phyloP scores from a whole-genome alignment of 2,888 invertebrate species.

The Cheilosia pagana region DNA sequence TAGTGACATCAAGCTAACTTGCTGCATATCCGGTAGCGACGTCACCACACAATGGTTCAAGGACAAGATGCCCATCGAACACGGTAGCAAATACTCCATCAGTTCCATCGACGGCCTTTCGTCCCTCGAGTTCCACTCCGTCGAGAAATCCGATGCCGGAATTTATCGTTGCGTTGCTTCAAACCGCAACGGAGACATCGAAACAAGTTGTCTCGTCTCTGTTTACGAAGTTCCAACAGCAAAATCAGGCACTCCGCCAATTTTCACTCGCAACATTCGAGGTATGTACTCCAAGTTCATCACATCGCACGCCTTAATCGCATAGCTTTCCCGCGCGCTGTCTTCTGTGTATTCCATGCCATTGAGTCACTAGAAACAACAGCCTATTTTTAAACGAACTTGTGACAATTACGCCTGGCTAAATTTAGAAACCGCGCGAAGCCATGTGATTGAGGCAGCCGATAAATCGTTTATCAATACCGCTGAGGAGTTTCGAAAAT shows the following conservation, averaged over 20 bases:
- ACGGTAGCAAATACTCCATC: constrained; percentile 78
- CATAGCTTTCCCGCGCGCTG: constrained; percentile 40
- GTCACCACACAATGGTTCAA: constrained; percentile 89
- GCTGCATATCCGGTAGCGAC: constrained; percentile 89
- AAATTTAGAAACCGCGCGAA: constrained; percentile 41
- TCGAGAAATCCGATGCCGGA: constrained; percentile 88
- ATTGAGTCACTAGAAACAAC: constrained; percentile 68
- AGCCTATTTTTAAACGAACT: constrained; percentile 63
- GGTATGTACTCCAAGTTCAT: constrained; percentile 80
- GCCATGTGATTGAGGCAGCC: constrained; percentile 65
- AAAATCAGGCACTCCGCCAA: constrained; percentile 82
- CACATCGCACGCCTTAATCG: constrained; percentile 56
- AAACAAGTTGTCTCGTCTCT: constrained; percentile 82
- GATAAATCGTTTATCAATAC: constrained; percentile 25
- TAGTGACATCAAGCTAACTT: constrained; percentile 90
- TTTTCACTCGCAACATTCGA: constrained; percentile 83
- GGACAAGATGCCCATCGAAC: constrained; percentile 86
- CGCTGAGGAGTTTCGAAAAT: constrained; percentile 54
- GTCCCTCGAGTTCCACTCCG: constrained; percentile 89
- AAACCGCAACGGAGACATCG: constrained; percentile 85
- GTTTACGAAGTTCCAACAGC: constrained; percentile 82
- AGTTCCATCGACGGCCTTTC: constrained; percentile 86
- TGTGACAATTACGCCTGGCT: constrained; percentile 61
- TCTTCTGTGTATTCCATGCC: constrained; percentile 45
- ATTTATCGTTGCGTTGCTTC: constrained; percentile 91